Evolutionary conservation across 2,888 invertebrate genomes (phyloP).

Genomic region (Caenorhabditis angaria): DNA sequence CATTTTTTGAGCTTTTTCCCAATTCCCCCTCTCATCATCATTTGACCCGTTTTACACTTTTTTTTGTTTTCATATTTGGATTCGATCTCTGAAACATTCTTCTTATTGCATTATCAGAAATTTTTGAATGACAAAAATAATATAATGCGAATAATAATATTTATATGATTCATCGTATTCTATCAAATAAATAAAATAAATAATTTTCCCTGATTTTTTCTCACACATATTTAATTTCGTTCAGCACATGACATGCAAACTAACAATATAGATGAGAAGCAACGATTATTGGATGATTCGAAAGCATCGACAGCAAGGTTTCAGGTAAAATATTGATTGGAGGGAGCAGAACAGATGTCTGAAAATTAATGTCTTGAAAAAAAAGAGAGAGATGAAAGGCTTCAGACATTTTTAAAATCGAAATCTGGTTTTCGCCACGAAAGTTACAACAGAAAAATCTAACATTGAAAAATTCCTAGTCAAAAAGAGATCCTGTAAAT

Average conservation of each 20-base stretch:
- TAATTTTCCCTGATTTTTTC: not conserved
- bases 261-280: slow-evolving; percentile 21
- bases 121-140: too few species aligned
- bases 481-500: not conserved
- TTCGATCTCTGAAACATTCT: not conserved
- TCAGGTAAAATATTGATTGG: slow-evolving; percentile 19
- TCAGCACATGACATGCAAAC: slow-evolving; percentile 1
- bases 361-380: not conserved
- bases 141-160: too few species aligned
- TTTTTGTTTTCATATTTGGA: not conserved
- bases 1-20: slow-evolving; percentile 1
- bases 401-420: not conserved
- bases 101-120: too few species aligned
- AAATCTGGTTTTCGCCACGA: not conserved
- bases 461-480: not conserved
- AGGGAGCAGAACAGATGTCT: not conserved
- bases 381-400: not conserved
- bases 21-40: slow-evolving; percentile 8
- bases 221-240: not conserved
- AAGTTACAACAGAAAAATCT: not conserved
- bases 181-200: not conserved
- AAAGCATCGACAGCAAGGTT: slow-evolving; percentile 30
- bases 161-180: not conserved
- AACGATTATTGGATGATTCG: slow-evolving; percentile 16
- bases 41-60: slow-evolving; percentile 14